Evolutionary conservation across 2,888 invertebrate genomes (phyloP).

Genomic region (Morinoia aosen): DNA sequence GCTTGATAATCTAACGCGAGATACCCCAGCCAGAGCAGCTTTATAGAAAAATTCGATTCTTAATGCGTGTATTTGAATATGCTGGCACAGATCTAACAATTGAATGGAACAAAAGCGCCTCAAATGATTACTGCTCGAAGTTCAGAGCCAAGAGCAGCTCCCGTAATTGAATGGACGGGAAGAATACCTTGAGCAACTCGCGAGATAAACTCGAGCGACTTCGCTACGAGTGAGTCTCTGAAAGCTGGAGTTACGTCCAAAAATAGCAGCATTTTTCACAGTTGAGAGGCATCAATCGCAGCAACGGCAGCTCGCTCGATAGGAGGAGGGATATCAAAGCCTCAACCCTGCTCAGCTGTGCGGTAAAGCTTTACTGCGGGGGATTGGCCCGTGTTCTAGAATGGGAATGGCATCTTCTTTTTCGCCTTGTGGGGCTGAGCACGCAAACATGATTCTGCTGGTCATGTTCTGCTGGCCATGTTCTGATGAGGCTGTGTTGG

Average conservation of each 20-base stretch:
- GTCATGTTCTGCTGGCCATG: no score
- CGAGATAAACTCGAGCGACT: not conserved
- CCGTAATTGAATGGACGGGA: not conserved
- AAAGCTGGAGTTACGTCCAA: not conserved
- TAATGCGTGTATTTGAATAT: not conserved
- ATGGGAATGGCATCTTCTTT: no score
- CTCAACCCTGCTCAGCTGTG: not conserved
- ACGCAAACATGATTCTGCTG: no score
- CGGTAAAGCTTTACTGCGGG: not conserved
- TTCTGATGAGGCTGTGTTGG: no score
- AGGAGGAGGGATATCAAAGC: slow-evolving; percentile 6
- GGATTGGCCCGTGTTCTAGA: no score
- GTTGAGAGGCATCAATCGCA: not conserved
- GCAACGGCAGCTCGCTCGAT: not conserved
- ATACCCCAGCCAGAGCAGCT: not conserved
- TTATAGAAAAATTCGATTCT: not conserved
- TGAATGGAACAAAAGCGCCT: not conserved
- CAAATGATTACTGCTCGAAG: not conserved
- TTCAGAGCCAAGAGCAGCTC: not conserved
- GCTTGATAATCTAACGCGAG: not conserved
- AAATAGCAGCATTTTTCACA: slow-evolving; percentile 1
- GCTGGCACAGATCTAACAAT: not conserved
- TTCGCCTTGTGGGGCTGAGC: no score
- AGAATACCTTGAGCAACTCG: not conserved
- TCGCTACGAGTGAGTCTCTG: not conserved